Evolutionary conservation across 2,113 vertebrate species (phyloP).

Genomic region (Pholis gunnellus): DNA sequence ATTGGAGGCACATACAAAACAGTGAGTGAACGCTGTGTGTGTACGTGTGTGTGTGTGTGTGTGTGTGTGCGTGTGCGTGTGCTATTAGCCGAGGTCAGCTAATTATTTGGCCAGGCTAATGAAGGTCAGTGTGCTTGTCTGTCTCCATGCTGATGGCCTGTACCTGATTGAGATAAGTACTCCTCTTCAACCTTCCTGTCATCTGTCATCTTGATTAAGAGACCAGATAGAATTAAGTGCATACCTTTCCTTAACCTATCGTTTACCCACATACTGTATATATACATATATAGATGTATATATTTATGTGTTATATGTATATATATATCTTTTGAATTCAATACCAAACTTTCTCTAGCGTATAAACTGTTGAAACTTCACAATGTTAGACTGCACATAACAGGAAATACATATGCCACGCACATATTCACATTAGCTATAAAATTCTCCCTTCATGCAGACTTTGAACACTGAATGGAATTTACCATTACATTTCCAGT

Average conservation of each 20-base stretch:
- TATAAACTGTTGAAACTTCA: slow-evolving; percentile 11
- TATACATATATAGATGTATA: background rate
- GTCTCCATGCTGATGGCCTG: slow-evolving; percentile 72
- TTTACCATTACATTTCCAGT: background rate
- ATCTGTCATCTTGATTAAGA: slow-evolving; percentile 77
- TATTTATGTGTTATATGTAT: background rate
- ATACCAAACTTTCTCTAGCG: background rate
- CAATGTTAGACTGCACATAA: background rate
- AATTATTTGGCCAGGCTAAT: slow-evolving; percentile 85
- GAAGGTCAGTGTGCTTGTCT: slow-evolving; percentile 83
- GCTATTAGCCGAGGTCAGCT: slow-evolving; percentile 83
- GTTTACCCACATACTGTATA: background rate
- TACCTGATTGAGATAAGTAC: slow-evolving; percentile 82
- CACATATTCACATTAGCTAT: background rate
- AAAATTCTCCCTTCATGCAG: slow-evolving; percentile 18
- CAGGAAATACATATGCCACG: background rate
- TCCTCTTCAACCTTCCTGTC: slow-evolving; percentile 77
- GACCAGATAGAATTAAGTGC: slow-evolving; percentile 49
- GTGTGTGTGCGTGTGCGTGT: slow-evolving; percentile 36
- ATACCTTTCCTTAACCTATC: slow-evolving; percentile 41
- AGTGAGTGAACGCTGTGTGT: slow-evolving; percentile 29
- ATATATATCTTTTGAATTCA: slow-evolving; percentile 3
- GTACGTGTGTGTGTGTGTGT: slow-evolving; percentile 32
- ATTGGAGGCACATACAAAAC: slow-evolving; percentile 68
- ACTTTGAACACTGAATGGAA: slow-evolving; percentile 10